Conservation (phyloP, 2,888 invertebrate species). For the Caenorhabditis sp. region DNA sequence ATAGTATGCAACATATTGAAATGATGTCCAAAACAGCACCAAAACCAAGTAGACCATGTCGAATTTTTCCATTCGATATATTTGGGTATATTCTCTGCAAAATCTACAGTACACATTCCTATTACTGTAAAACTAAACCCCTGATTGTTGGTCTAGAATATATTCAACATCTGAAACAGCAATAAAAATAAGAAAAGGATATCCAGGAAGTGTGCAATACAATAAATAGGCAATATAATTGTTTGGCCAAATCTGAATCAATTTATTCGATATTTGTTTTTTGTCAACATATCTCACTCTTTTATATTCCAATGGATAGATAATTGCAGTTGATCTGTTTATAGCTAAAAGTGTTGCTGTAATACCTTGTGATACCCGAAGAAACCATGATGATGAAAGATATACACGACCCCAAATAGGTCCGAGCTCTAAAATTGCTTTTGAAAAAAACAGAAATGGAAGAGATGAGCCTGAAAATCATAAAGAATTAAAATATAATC, state of each 20-base stretch:
- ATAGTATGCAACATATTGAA: not conserved
- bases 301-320: not conserved
- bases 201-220: not conserved
- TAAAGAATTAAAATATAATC: not conserved
- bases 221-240: not conserved
- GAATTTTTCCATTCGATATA: not conserved
- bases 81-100: not conserved
- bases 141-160: not conserved
- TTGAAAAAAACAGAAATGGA: not conserved
- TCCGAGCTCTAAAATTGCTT: not conserved
- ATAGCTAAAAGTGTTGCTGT: not conserved
- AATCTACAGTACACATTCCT: not conserved
- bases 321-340: not conserved
- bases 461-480: not conserved
- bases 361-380: not conserved
- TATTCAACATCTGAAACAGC: not conserved
- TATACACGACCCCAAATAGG: not conserved
- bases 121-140: not conserved
- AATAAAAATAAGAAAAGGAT: not conserved
- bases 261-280: not conserved
- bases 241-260: not conserved
- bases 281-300: not conserved
- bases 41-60: not conserved
- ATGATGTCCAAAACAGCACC: not conserved
- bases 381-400: not conserved